phyloP scores from a whole-genome alignment of 1,140 invertebrate genomes.

The Diplogasteroides magnus region DNA sequence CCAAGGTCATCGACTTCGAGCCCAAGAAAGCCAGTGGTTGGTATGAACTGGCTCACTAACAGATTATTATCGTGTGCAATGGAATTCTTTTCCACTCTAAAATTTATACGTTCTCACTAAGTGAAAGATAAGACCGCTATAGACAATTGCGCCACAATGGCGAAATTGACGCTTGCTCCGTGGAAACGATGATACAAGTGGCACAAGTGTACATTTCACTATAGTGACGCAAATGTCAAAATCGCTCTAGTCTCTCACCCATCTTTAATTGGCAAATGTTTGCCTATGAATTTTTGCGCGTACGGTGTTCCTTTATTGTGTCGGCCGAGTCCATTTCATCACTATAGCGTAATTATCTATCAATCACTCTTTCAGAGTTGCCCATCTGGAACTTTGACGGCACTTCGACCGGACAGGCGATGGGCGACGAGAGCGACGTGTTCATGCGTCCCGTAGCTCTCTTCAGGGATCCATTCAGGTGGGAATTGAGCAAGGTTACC shows the following conservation, averaged over 20 bases:
- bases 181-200: too few species aligned
- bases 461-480: conserved; percentile 83
- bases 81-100: neutral
- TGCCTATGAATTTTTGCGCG: neutral
- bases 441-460: conserved; percentile 80
- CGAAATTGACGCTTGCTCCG: too few species aligned
- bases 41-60: neutral
- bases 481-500: too few species aligned
- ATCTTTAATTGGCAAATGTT: neutral
- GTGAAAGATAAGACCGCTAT: too few species aligned
- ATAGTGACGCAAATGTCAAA: neutral
- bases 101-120: too few species aligned
- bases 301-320: neutral
- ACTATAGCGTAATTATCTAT: neutral
- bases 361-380: conserved; percentile 63
- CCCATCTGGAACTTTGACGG: conserved; percentile 93
- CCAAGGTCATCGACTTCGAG: conserved; percentile 72
- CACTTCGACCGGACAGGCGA: conserved; percentile 64
- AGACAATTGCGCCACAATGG: too few species aligned
- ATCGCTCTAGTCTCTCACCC: neutral
- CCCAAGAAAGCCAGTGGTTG: conserved; percentile 67
- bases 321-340: too few species aligned
- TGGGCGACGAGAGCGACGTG: conserved; percentile 71
- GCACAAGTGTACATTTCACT: too few species aligned
- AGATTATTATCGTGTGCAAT: neutral